phyloP scores from a whole-genome alignment of 2,888 invertebrate species.

The Caenorhabditis macrosperma region DNA sequence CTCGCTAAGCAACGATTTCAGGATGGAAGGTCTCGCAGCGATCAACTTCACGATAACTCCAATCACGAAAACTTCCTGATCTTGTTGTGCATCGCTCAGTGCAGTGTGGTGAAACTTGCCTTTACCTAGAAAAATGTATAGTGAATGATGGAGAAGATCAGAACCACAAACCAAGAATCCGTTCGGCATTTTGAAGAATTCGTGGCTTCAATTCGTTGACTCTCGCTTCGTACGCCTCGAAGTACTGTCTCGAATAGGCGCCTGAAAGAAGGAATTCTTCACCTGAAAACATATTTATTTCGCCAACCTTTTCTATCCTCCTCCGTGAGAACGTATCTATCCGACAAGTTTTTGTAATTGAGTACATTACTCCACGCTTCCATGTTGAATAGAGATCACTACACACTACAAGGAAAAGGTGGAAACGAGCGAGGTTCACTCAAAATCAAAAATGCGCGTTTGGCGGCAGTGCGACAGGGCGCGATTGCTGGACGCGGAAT shows the following conservation, averaged over 20 bases:
- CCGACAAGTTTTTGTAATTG: conserved; percentile 50
- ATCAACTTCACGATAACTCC: conserved; percentile 67
- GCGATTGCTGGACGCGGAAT: neutral
- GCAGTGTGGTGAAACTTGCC: conserved; percentile 28
- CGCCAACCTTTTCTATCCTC: conserved; percentile 54
- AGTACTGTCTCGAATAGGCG: conserved; percentile 63
- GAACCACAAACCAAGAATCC: conserved; percentile 38
- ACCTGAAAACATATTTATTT: too few species aligned
- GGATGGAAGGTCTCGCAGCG: conserved; percentile 60
- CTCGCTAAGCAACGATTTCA: conserved; percentile 57
- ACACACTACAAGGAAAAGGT: neutral
- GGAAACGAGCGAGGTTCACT: neutral
- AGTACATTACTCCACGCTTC: conserved; percentile 18
- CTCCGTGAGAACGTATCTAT: conserved; percentile 41
- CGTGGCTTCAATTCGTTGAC: conserved; percentile 51
- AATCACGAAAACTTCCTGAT: conserved; percentile 61
- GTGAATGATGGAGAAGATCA: neutral
- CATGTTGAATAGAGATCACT: neutral
- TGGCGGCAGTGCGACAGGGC: conserved; percentile 19
- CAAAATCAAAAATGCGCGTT: neutral
- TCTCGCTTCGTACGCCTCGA: conserved; percentile 59
- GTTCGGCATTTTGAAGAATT: conserved; percentile 55
- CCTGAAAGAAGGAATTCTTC: conserved; percentile 20
- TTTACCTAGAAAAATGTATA: conserved; percentile 42
- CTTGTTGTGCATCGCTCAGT: conserved; percentile 46